Evolutionary conservation across 2,888 invertebrate genomes (phyloP), one percentile per base, ranked within the genome.

Genomic region (Charanyca ferruginea): DNA sequence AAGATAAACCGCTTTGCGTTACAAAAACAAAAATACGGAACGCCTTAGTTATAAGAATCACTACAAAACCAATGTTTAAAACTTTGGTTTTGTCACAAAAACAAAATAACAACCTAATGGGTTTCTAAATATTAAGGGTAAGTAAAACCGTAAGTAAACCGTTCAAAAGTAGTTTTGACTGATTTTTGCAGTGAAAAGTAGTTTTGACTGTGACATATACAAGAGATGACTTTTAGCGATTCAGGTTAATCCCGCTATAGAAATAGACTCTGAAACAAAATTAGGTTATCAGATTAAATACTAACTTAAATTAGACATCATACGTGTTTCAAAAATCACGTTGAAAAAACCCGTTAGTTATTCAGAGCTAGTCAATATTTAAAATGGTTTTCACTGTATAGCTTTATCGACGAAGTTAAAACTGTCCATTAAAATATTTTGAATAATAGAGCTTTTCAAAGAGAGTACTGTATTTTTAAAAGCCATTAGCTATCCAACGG

Each of bases 361-460:
- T 65, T 64, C 69, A 52, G 20, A 67, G 54, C 59, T 53, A 52
- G 58, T 73, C 77, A 77, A 81, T 66, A 79, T 82, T 83, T 80
- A 67, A 81, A 85, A 81, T 73, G 67, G 71, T 73, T 80, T 79
- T 63, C 66, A 69, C 66, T 62, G 69, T 65, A 80, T 74, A 74
- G 52, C 74, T 76, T 66, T 70, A 75, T 77, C 61, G 59, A 66
- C 65, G 67, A 53, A 65, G 67, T 78, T 70, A 85, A 85, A 87
- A 80, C 78, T 83, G 78, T 84, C 87, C 87, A 90, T 90, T 90
- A 87, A 89, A 84, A 89, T 87, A 84, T 88, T 85, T 85, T 90
- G 86, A 91, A 90, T 90, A 90, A 88, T 88, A 88, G 63, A 90
- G 73, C 66, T 79, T 61, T 61, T 85, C 85, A 84, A 83, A 86